These are phyloP conservation scores for Pinctada fucata DNA, from an alignment of 2,888 invertebrate species.

Conservation along the genomic window DNA sequence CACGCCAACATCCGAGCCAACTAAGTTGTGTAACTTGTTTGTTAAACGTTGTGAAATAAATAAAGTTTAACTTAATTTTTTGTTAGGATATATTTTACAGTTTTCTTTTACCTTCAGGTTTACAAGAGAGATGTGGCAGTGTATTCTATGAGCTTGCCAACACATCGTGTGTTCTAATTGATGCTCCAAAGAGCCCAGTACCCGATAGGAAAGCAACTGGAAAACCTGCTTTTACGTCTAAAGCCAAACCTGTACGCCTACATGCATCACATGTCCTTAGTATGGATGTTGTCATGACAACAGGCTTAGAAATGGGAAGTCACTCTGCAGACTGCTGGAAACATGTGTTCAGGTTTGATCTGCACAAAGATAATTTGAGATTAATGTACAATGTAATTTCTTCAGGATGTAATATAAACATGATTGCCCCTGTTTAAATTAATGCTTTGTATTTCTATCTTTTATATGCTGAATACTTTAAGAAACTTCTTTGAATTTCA, in stretches of 20 bases:
- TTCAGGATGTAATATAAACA: too few relatives aligned
- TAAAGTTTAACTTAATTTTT: too few relatives aligned
- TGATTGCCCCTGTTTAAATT: too few relatives aligned
- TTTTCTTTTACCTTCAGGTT: constrained; percentile 77
- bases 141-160: constrained; percentile 91
- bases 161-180: constrained; percentile 89
- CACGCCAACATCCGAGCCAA: too few relatives aligned
- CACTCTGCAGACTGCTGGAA: constrained; percentile 97
- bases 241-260: constrained; percentile 79
- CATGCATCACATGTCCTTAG: constrained; percentile 93
- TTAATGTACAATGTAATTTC: too few relatives aligned
- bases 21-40: too few relatives aligned
- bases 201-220: constrained; percentile 45
- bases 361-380: constrained; percentile 29
- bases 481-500: constrained; percentile 56
- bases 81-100: too few relatives aligned
- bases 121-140: constrained; percentile 93
- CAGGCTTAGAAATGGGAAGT: constrained; percentile 92
- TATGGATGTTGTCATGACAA: constrained; percentile 91
- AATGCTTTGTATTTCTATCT: not conserved
- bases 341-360: constrained; percentile 86
- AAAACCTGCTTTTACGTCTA: constrained; percentile 48
- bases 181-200: constrained; percentile 58
- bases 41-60: too few relatives aligned
- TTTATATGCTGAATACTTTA: too few relatives aligned